Evolutionary conservation across 2,113 vertebrate species (phyloP), one percentile per base, ranked within the genome.

Genomic region (Spheniscus mendiculus): DNA sequence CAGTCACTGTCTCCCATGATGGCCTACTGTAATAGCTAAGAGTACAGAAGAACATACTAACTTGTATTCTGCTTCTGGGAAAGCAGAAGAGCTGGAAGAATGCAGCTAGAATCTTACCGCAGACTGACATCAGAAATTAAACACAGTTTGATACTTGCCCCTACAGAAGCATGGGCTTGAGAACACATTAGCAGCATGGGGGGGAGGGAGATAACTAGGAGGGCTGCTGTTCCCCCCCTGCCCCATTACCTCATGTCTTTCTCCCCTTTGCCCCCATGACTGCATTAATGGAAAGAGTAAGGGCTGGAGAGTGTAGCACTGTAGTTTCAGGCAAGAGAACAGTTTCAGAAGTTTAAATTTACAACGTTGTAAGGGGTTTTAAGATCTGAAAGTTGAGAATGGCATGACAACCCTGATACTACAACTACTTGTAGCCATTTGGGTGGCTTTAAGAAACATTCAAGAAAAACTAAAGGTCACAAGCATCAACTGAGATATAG

Each of bases 181-280:
- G 58, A 77, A 34, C 30, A 44, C 0, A 2, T 3, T 1, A 69
- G 10, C 40, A 77, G 9, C 10, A 29, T 2, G 9, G 25, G 15
- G 11, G 3, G 7, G 22, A 22, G 12, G 9, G 23, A 42, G n/a
- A 9, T 9, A 42, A 62, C 4, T 25, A 42, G 14, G 20, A 53
- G 20, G 12, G 11, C 71, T 67, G 5, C n/a, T 50, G 2, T 56
- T 38, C 38, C 38, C 20, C 19, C 5, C 2, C 20, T 5, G 5
- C 29, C 23, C 1, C 7, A 7, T 45, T n/a, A 34, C 30, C 22
- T 90, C 4, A 1, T 8, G 3, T 76, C 11, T 83, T 78, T 78
- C 36, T 85, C 22, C 16, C 5, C 15, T 63, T 56, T 44, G 34
- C 38, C 8, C 76, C 44, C 6, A 8, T 0, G 0, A n/a, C 36